These are phyloP conservation scores for Silurus meridionalis DNA, from an alignment of 2,113 vertebrate species.

Conservation along the genomic window DNA sequence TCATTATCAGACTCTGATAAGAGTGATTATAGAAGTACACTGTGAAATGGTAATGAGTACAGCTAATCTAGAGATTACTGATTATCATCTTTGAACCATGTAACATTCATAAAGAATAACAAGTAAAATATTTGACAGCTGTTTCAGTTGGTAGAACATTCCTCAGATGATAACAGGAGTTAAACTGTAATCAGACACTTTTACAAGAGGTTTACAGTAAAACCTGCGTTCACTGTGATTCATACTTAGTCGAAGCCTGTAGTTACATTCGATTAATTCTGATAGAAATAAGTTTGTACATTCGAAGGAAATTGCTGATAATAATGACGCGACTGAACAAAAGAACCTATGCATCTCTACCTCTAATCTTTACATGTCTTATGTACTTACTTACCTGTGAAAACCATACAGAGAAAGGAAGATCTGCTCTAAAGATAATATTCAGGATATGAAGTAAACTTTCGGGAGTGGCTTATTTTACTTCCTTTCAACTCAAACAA, in stretches of 20 bases:
- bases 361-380: neutral
- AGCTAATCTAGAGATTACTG: neutral
- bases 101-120: neutral
- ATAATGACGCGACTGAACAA: neutral
- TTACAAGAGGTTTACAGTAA: neutral
- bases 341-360: neutral
- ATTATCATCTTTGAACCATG: neutral
- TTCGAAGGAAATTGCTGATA: neutral
- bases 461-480: neutral
- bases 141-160: constrained; percentile 10
- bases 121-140: neutral
- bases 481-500: neutral
- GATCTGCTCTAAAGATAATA: constrained; percentile 18
- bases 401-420: neutral
- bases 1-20: neutral
- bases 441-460: neutral
- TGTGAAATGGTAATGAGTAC: neutral
- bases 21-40: neutral
- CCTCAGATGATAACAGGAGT: constrained; percentile 1
- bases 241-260: neutral
- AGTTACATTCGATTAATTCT: neutral
- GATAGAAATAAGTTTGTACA: neutral
- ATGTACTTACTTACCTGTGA: neutral
- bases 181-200: constrained; percentile 8
- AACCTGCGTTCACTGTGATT: neutral